Evolutionary conservation across 2,888 invertebrate genomes (phyloP), one percentile per base, ranked within the genome.

Genomic region (Margaritifera margaritifera): DNA sequence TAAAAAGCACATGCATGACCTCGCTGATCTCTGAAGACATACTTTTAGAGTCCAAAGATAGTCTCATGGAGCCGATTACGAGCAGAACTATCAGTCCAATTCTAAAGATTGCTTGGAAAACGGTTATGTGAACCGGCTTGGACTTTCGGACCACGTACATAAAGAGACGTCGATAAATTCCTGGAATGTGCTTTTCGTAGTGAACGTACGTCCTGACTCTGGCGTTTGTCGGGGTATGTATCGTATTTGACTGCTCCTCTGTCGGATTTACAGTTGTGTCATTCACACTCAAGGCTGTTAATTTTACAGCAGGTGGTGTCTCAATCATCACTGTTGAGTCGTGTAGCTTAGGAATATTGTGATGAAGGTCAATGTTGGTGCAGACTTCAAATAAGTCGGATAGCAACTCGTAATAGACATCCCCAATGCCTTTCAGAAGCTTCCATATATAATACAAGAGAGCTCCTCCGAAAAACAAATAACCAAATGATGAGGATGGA

Each of bases 1-100:
- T 68, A 52, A 74, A 74, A 3, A 74, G 51, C n/a, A 74, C 74
- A 42, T 74, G 70, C 66, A 74, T 74, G 18, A 74, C 68, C 24
- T 74, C 74, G 3, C 68, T 59, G 54, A 74, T 64, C 4, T 64
- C 64, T 54, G 56, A 60, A 6, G 27, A 58, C 20, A 62, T 22
- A 18, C 62, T 62, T 18, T 58, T 25, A 19, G 65, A 62, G 42
- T 53, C 19, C 4, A 31, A 25, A 1, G 69, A 27, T 1, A 72
- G 42, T 25, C 62, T 66, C 6, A 65, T 56, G 1, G 67, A 57
- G 6, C 61, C 8, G 0, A 24, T n/a, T 11, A 73, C 64, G 3
- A 69, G 25, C 1, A 59, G 27, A 4, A 57, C 19, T 20, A 73
- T 69, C 18, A 73, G 58, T 4, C 22, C n/a, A 4, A 73, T 22